Conservation (phyloP, 1,140 invertebrate species). For the Harpegnathos saltator region DNA sequence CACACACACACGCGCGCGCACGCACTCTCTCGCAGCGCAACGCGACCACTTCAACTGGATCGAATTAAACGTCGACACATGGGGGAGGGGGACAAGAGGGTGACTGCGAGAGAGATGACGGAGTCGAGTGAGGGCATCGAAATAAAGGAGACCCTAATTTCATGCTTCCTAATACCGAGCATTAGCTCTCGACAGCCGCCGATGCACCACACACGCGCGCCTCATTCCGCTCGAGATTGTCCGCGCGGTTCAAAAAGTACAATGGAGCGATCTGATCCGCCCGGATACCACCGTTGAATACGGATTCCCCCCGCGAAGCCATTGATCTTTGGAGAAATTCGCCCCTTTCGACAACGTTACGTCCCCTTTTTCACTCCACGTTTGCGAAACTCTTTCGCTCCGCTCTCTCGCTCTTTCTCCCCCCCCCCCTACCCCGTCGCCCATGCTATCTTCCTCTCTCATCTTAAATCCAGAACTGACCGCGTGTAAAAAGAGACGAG, state of each 20-base stretch:
- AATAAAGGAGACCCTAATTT: slow-evolving; percentile 41
- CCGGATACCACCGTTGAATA: too few relatives aligned
- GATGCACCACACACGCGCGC: background rate
- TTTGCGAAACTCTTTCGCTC: background rate
- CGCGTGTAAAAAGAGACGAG: slow-evolving; percentile 10
- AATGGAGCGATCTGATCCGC: background rate
- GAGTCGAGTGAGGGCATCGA: slow-evolving; percentile 20
- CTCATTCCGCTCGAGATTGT: background rate
- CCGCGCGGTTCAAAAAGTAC: background rate
- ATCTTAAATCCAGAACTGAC: slow-evolving; percentile 15
- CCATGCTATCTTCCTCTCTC: background rate
- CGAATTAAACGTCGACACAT: slow-evolving; percentile 51
- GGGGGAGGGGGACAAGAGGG: background rate
- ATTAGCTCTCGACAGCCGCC: too few relatives aligned
- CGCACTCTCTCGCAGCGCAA: slow-evolving; percentile 65
- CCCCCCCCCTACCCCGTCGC: background rate
- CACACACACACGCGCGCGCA: slow-evolving; percentile 69
- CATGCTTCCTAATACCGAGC: slow-evolving; percentile 4
- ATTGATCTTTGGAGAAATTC: background rate
- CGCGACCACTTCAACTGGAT: slow-evolving; percentile 61
- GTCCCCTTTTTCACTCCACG: background rate
- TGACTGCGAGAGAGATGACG: too few relatives aligned
- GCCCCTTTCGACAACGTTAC: background rate
- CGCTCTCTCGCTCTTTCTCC: background rate
- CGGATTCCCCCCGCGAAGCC: background rate